These are phyloP conservation scores for Rhingia rostrata DNA, from an alignment of 2,888 invertebrate genomes.

Conservation along the genomic window DNA sequence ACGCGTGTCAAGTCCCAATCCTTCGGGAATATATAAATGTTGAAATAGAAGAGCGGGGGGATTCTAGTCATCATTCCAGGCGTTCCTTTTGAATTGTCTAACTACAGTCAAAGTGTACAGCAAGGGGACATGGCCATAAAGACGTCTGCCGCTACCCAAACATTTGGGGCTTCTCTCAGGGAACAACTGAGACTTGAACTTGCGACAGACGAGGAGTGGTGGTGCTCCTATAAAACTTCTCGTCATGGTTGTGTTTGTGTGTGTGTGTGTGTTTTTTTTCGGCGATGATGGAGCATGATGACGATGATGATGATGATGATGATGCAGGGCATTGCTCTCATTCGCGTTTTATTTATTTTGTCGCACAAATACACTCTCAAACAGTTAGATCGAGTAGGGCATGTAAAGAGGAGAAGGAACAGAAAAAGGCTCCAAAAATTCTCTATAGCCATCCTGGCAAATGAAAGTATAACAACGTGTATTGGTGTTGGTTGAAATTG, in stretches of 20 bases:
- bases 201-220: background rate
- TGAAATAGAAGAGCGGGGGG: constrained; percentile 20
- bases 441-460: constrained; percentile 35
- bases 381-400: background rate
- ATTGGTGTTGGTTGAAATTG: constrained; percentile 53
- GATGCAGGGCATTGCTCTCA: constrained; percentile 69
- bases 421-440: constrained; percentile 57
- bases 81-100: constrained; percentile 17
- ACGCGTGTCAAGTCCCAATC: constrained; percentile 50
- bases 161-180: constrained; percentile 71
- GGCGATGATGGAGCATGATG: constrained; percentile 41
- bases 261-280: background rate
- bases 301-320: constrained; percentile 61
- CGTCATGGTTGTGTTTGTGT: background rate
- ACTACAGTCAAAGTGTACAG: constrained; percentile 52
- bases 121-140: constrained; percentile 69
- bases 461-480: constrained; percentile 53
- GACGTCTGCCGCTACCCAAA: constrained; percentile 66
- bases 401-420: background rate
- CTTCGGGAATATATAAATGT: constrained; percentile 47
- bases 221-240: constrained; percentile 2
- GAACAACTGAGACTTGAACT: constrained; percentile 57
- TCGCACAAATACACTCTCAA: constrained; percentile 40
- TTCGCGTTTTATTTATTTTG: constrained; percentile 65
- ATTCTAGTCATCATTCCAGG: constrained; percentile 39